Base-by-base conservation (phyloP, 2,113 vertebrate species). In the Nannobrachium achirus region DNA sequence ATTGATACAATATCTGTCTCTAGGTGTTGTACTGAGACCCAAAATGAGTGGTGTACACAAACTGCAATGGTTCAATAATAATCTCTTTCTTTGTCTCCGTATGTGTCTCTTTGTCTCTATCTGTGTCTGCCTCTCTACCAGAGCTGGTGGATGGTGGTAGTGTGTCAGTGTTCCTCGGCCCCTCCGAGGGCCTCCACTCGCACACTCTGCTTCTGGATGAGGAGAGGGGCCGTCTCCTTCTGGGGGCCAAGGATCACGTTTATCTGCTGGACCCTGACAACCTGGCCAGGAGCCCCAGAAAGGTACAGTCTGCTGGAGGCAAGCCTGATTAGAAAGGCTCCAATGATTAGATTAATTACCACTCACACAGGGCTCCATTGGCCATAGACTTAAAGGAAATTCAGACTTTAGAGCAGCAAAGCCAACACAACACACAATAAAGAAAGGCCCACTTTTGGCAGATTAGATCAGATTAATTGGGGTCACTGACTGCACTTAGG, bases 181-280 rank as follows among this genome's bases (percentile, higher is more conserved):
- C 95, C 38, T 75, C 91, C 0, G 95, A 95, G 62, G 95, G 94
- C 41, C 91, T 97, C 75, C 95, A 95, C 88, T 96, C 96, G 88
- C 96, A 94, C 82, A 95, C 95, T 0, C 87, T 99, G 81, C 91
- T 99, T 69, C 75, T 99, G 81, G 98, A 99, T 71, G 97, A 99
- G 82, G 98, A 99, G 90, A 93, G 94, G 73, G 92, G 95, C 66
- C 90, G 91, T 56, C 91, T 99, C 75, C 87, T 99, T 11, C 86
- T 97, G 1, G 98, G 98, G 64, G 92, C 94, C 80, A 95, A 92
- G 82, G 97, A 99, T 69, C 94, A 97, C 86, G 85, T 99, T 84
- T 99, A 96, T 88, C 88, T 95, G 78, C 93, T 99, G 71, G 95
- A 87, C 83, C 92, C 95, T 65, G 91, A 96, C 66, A 94, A 97